Percentiles rank a stretch among this genome's conserved stretches.
These are phyloP conservation scores for Podarcis siculus DNA, from an alignment of 2,797 vertebrate genomes.

Conservation along the genomic window DNA sequence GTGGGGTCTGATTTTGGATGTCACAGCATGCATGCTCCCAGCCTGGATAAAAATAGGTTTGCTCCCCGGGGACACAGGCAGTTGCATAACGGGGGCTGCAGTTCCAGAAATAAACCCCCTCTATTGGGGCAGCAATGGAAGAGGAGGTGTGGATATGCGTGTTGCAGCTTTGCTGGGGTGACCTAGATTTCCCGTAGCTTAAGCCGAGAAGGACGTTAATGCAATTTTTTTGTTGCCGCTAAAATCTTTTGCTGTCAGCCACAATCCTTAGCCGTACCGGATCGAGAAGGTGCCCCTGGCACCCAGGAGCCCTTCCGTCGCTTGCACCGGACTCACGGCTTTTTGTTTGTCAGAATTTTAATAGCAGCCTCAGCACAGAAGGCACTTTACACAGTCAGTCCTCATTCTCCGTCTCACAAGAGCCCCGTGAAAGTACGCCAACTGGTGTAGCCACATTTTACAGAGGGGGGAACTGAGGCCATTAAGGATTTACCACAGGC, in stretches of 20 bases:
- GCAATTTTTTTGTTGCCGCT: not conserved
- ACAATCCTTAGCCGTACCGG: constrained; percentile 4
- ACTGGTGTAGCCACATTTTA: not conserved
- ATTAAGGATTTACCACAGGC: not conserved
- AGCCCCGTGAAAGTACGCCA: not conserved
- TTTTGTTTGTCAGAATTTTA: not conserved
- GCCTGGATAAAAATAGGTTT: constrained; percentile 36
- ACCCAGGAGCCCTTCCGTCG: not conserved
- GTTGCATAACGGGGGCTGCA: constrained; percentile 21
- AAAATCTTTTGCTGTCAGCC: constrained; percentile 1
- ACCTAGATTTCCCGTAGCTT: constrained; percentile 35
- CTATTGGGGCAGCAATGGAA: constrained; percentile 24
- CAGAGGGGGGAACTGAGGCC: not conserved
- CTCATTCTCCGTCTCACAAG: not conserved
- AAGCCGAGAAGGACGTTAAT: constrained; percentile 25
- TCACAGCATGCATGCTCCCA: not conserved
- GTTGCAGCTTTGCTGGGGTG: constrained; percentile 7
- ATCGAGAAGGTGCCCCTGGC: not conserved
- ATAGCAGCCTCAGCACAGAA: not conserved
- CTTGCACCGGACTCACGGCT: not conserved
- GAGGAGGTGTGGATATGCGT: not conserved
- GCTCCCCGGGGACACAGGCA: not conserved
- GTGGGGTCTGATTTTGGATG: constrained; percentile 11
- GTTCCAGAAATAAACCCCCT: constrained; percentile 38
- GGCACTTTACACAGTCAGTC: not conserved